Base-by-base conservation (phyloP, 2,113 vertebrate genomes). In the Pseudolaguvia tuberculata region DNA sequence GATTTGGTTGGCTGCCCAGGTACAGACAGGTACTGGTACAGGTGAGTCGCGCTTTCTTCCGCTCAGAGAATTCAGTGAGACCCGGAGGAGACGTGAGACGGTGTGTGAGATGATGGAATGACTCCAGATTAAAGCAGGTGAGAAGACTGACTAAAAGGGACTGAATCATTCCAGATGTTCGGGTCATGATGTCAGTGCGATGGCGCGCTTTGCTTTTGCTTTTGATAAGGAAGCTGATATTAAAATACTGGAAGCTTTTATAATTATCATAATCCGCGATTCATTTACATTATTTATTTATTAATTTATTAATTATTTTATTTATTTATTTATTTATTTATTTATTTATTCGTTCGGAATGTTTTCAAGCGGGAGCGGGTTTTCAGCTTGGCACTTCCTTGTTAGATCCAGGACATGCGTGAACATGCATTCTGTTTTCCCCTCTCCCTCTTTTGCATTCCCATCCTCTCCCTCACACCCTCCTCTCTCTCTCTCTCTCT, bases 401-500 rank as follows among this genome's bases (percentile, higher is more conserved):
- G 11, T 73, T 61, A 2, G 21, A 15, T 11, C 27, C 3, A 42
- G 66, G 29, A 39, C 79, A 78, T 75, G 79, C 42, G 4, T 67
- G 72, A 85, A 85, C 85, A 82, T 83, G 83, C 79, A 48, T 20
- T 35, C 25, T 10, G 6, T 18, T 48, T 15, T 61, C 6, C 25
- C 18, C 29, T 11, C 6, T 62, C 9, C 5, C 6, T 47, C 57
- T 39, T 62, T 52, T 29, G 35, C 61, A 63, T 75, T 68, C 63
- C 20, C 51, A 23, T 17, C 23, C 25, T n/a, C 27, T 67, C 18
- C 10, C 56, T 50, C 6, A 12, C 67, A 65, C 31, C 25, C n/a
- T 58, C 52, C 51, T 8, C 17, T 72, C 55, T 21, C 62, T 27
- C 5, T n/a, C n/a, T n/a, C n/a, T n/a, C n/a, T 35, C 25, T 10